Conservation (phyloP, 2,888 invertebrate genomes). For the Sinodicranocentrus sp. region DNA sequence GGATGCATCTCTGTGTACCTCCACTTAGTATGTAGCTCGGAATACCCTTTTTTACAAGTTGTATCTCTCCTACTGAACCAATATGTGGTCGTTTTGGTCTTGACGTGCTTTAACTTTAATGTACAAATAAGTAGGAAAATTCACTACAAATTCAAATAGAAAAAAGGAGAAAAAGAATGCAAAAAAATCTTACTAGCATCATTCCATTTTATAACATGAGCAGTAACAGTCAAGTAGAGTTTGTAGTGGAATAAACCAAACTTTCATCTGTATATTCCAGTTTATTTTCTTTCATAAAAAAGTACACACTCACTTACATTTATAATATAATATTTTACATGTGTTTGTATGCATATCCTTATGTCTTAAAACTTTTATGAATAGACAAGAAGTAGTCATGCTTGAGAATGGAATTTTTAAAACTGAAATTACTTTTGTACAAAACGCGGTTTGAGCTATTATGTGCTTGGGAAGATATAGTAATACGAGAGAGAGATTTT, state of each 20-base stretch:
- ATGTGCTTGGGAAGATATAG: not conserved
- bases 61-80: slow-evolving; percentile 1
- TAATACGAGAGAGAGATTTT: too few relatives aligned
- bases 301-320: too few relatives aligned
- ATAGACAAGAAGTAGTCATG: slow-evolving; percentile 17
- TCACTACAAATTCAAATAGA: slow-evolving; percentile 4
- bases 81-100: slow-evolving; percentile 46
- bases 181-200: not conserved
- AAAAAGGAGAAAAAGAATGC: not conserved
- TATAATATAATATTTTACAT: too few relatives aligned
- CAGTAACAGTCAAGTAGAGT: too few relatives aligned
- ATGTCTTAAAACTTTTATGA: slow-evolving; percentile 34
- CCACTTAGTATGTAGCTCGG: too few relatives aligned
- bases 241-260: too few relatives aligned
- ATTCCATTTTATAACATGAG: too few relatives aligned
- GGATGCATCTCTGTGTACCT: too few relatives aligned
- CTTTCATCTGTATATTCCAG: too few relatives aligned
- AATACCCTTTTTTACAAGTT: not conserved
- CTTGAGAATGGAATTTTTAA: slow-evolving; percentile 23
- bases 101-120: slow-evolving; percentile 20
- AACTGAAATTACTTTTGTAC: not conserved
- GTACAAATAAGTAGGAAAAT: slow-evolving; percentile 20
- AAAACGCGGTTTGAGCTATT: slow-evolving; percentile 21
- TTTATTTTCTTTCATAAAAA: too few relatives aligned
- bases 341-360: too few relatives aligned